These are phyloP conservation scores for Cephonodes hylas DNA, from an alignment of 2,888 invertebrate genomes.

Conservation along the genomic window DNA sequence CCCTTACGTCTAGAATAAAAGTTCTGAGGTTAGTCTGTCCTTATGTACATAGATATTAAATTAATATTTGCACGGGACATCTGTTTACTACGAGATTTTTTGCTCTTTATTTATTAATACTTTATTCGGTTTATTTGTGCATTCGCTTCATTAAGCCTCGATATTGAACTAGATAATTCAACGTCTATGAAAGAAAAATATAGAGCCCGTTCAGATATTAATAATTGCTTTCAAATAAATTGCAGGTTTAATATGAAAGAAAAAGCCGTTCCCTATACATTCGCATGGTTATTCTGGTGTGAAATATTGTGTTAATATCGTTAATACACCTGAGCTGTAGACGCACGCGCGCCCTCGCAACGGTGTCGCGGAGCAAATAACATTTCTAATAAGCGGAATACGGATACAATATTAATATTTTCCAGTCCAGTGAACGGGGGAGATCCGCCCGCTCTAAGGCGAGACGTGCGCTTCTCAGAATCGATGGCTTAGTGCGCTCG, in stretches of 20 bases:
- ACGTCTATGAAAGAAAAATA: not conserved
- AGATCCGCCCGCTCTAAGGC: not conserved
- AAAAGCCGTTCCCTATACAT: too few relatives aligned
- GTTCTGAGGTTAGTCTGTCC: too few relatives aligned
- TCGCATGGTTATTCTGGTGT: not conserved
- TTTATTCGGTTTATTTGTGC: not conserved
- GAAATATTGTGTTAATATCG: not conserved
- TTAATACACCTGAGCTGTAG: not conserved
- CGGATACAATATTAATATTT: constrained; percentile 1
- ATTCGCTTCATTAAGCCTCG: not conserved
- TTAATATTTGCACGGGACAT: not conserved
- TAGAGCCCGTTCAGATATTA: too few relatives aligned
- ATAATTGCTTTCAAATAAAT: too few relatives aligned
- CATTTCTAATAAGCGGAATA: constrained; percentile 6
- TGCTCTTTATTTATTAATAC: not conserved
- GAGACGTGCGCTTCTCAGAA: not conserved
- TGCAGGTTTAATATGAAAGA: too few relatives aligned
- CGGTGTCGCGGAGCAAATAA: not conserved
- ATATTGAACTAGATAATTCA: not conserved
- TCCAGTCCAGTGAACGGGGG: not conserved
- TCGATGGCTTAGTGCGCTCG: not conserved
- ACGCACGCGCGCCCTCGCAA: not conserved
- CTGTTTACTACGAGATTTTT: not conserved
- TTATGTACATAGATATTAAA: not conserved
- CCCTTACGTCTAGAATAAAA: too few relatives aligned